These are phyloP conservation scores for Chromobotia macracanthus DNA, from an alignment of 2,797 vertebrate species.

Conservation along the genomic window DNA sequence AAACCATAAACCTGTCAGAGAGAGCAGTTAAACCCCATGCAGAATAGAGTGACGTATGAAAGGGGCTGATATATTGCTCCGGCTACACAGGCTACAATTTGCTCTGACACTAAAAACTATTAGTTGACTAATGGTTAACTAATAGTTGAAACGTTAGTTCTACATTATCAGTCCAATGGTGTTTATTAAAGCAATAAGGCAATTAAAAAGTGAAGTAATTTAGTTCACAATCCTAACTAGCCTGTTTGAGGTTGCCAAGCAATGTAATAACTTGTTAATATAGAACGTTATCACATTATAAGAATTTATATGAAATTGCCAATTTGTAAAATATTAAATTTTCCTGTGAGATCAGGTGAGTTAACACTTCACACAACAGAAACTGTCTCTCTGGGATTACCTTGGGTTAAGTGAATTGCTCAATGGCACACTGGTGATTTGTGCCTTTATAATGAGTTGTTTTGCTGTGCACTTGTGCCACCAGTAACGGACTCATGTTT, in stretches of 20 bases:
- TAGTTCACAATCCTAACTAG: no score
- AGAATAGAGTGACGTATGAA: neutral
- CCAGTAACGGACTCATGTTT: neutral
- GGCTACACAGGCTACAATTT: neutral
- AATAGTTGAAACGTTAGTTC: neutral
- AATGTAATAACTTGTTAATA: no score
- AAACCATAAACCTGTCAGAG: conserved; percentile 37
- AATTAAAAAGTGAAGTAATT: no score
- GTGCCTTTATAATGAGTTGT: conserved; percentile 33
- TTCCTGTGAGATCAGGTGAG: neutral
- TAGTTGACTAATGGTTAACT: neutral
- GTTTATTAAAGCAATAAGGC: no score
- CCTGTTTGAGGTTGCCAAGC: no score
- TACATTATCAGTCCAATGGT: neutral
- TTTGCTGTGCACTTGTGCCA: conserved; percentile 14
- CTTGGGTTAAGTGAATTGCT: neutral
- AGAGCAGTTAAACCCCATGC: conserved; percentile 1
- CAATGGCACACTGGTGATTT: neutral
- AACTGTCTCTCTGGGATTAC: neutral
- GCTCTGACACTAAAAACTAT: neutral
- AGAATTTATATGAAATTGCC: no score
- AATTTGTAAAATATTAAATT: no score
- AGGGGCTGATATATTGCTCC: conserved; percentile 2
- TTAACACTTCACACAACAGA: neutral
- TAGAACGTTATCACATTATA: no score